Percentiles rank a stretch among this genome's conserved stretches.
phyloP scores from a whole-genome alignment of 2,888 invertebrate species.

The Eutolmus rufibarbis region DNA sequence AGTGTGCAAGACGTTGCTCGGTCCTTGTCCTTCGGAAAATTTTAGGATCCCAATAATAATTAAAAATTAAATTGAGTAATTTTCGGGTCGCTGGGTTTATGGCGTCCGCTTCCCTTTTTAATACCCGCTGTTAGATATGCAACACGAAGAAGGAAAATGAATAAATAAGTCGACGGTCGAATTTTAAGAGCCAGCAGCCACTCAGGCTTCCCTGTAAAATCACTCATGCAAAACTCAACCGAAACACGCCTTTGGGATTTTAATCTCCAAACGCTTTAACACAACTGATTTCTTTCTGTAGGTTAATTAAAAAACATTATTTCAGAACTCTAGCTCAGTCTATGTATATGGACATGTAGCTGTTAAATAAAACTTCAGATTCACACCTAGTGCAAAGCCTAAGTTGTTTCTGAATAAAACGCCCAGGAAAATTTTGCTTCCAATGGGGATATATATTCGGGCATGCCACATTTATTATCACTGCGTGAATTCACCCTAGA shows the following conservation, averaged over 20 bases:
- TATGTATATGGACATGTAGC: too few species aligned
- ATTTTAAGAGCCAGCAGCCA: background rate
- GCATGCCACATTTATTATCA: background rate
- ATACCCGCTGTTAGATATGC: background rate
- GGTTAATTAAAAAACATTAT: background rate
- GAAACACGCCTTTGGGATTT: background rate
- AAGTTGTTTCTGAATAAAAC: background rate
- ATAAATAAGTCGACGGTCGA: background rate
- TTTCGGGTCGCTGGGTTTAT: constrained; percentile 19
- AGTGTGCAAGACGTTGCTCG: background rate
- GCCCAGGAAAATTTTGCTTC: background rate
- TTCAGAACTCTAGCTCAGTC: too few species aligned
- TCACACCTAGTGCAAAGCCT: background rate
- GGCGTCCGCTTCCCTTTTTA: background rate
- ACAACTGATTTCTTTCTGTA: background rate
- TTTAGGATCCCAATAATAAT: constrained; percentile 30
- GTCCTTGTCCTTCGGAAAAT: constrained; percentile 16
- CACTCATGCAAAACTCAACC: background rate
- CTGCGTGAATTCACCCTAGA: background rate
- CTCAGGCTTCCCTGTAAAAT: background rate
- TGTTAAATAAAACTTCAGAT: background rate
- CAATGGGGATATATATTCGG: background rate
- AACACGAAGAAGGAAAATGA: background rate
- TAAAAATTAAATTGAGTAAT: constrained; percentile 35
- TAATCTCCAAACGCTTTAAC: background rate